A percentile compares a stretch with the other conserved stretches of the same genome.
Conservation (phyloP, 2,113 vertebrate genomes). For the Ptilonorhynchus violaceus region DNA sequence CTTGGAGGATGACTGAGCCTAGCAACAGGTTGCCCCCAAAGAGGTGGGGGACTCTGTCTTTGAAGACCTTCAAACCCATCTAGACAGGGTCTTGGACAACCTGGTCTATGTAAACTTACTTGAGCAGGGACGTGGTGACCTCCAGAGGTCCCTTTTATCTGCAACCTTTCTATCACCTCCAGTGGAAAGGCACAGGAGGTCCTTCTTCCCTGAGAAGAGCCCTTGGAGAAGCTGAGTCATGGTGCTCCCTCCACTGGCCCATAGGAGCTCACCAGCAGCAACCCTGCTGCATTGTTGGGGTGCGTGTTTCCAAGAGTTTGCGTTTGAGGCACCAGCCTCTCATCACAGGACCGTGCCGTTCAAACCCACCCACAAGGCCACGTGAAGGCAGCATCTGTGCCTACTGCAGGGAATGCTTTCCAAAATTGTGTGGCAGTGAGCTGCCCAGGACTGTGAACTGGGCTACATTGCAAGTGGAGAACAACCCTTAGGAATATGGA, state of each 20-base stretch:
- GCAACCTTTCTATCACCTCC: neutral
- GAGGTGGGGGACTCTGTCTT: fast-evolving
- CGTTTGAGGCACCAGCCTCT: fast-evolving
- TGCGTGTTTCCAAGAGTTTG: neutral
- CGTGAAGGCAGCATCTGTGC: neutral
- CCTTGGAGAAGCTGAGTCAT: fast-evolving
- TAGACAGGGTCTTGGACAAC: neutral
- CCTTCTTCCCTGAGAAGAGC: neutral
- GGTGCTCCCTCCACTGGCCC: fast-evolving
- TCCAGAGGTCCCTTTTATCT: neutral
- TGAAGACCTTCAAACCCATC: neutral
- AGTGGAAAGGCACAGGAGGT: fast-evolving
- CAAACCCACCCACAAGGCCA: neutral
- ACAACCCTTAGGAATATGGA: neutral
- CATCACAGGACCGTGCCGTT: neutral
- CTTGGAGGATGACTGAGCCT: neutral
- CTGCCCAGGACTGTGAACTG: neutral
- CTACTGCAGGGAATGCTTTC: neutral
- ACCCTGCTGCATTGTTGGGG: fast-evolving
- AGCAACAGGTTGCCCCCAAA: neutral
- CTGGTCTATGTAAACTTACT: neutral
- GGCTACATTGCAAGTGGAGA: neutral
- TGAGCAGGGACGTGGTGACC: neutral
- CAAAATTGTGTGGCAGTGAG: neutral
- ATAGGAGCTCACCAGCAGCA: neutral